Evolutionary conservation across 2,888 invertebrate genomes (phyloP), one percentile per base, ranked within the genome.

Genomic region (Polylopha cassiicola): DNA sequence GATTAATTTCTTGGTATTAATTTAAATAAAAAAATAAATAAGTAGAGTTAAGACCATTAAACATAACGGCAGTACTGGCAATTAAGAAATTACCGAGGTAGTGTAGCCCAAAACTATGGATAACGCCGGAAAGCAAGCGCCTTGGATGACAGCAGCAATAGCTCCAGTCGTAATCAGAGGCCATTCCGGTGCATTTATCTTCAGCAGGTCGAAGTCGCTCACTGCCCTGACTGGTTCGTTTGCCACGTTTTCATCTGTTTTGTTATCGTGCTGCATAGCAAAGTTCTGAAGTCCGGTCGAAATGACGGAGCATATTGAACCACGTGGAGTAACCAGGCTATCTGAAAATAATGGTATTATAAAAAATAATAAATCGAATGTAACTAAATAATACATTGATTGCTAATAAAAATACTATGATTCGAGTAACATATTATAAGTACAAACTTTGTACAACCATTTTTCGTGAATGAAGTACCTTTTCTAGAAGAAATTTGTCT

Each of bases 61-160:
- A 14, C 4, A 18, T 7, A 5, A 4, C 7, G 7, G 18, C 5
- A 24, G 10, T 7, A 7, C 4, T 24, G 8, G 10, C 4, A 18
- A 31, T 16, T 18, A 20, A 13, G 7, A 24, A 3, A 67, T 60
- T 54, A 82, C 78, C 34, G 74, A 73, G 48, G 87, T 78, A 8
- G 88, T 82, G 50, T 88, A 87, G 4, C 88, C 88, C 55, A 89
- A 88, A n/a, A 89, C 69, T 1, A 88, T 68, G 0, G 89, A 87
- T 55, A 87, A 89, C 0, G 79, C 72, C 11, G 89, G 89, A 50
- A 88, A 81, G 17, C 85, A 78, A 1, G 81, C 74, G n/a, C 89
- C 89, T 20, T 87, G 86, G n/a, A 86, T 62, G 2, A 80, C 64
- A 3, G 89, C 79, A 4, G 87, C 81, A 10, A 88, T 43, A 24